Percentiles rank a stretch among this genome's conserved stretches.
Conservation (phyloP, 2,113 vertebrate genomes). For the Phrynosoma blainvillii region DNA sequence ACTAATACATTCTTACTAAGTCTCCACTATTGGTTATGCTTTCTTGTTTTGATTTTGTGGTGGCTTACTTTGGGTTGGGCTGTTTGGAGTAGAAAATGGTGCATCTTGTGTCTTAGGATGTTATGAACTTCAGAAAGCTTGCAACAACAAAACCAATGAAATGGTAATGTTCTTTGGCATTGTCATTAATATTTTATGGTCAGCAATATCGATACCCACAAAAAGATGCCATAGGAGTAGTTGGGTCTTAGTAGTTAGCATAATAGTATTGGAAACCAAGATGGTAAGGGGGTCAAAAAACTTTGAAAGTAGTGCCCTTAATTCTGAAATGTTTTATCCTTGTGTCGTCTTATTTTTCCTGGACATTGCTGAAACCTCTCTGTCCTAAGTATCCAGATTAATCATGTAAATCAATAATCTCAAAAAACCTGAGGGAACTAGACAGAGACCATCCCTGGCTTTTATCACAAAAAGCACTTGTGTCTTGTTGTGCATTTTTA, state of each 20-base stretch:
- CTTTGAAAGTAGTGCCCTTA: background rate
- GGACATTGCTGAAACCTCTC: background rate
- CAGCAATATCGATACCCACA: background rate
- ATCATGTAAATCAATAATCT: background rate
- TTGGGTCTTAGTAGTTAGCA: background rate
- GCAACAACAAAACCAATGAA: background rate
- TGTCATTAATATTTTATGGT: background rate
- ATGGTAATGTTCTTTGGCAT: background rate
- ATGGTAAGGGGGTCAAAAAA: background rate
- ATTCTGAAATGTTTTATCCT: background rate
- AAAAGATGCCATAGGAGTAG: background rate
- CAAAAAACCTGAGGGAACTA: background rate
- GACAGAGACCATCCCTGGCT: background rate
- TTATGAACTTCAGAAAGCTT: background rate
- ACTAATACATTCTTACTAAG: constrained; percentile 32
- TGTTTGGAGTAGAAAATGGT: background rate
- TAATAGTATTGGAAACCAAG: background rate
- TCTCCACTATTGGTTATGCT: constrained; percentile 44
- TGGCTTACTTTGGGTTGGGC: constrained; percentile 18
- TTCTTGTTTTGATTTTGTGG: background rate
- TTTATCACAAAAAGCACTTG: background rate
- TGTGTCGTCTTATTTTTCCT: background rate
- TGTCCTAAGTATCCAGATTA: background rate
- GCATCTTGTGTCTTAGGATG: background rate
- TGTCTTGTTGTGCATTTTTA: background rate